Percentiles rank a stretch among this genome's conserved stretches.
phyloP scores from a whole-genome alignment of 35 echinoderm and acorn worm species.

The Diadema setosum region DNA sequence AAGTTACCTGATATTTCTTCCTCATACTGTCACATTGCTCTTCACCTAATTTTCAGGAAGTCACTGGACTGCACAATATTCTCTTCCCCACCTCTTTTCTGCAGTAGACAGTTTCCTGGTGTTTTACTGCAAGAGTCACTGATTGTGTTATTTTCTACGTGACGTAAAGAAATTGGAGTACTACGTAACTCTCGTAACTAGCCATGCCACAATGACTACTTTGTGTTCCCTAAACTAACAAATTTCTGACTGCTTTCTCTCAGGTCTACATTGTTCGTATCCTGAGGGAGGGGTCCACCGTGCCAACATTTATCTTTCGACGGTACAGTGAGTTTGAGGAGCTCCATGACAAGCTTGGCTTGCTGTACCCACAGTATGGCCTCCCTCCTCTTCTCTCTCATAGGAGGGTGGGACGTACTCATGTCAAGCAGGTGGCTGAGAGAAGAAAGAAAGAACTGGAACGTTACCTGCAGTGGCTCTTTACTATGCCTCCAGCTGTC shows the following conservation, averaged over 20 bases:
- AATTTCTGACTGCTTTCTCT: not conserved
- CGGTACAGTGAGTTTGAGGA: conserved; percentile 89
- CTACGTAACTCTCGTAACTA: too few species aligned
- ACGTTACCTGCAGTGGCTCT: conserved; percentile 32
- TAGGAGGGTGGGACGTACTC: conserved; percentile 70
- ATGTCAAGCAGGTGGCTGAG: conserved; percentile 95
- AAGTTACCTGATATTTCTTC: too few species aligned
- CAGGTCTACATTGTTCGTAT: conserved; percentile 88
- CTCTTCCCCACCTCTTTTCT: too few species aligned
- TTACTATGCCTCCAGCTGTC: conserved; percentile 53
- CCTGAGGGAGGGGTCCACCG: conserved; percentile 49
- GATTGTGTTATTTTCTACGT: too few species aligned
- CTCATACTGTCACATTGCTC: too few species aligned
- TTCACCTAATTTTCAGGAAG: too few species aligned
- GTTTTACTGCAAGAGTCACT: too few species aligned
- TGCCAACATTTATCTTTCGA: conserved; percentile 93
- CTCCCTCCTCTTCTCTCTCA: conserved; percentile 47
- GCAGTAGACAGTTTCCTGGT: too few species aligned
- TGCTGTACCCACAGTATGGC: conserved; percentile 47
- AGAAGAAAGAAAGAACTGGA: conserved; percentile 74
- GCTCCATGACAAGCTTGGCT: conserved; percentile 66
- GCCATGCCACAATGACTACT: too few species aligned
- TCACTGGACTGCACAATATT: too few species aligned
- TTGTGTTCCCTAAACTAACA: too few species aligned
- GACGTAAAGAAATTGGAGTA: too few species aligned